phyloP scores from a whole-genome alignment of 2,797 vertebrate genomes.

The Poeciliopsis gracilis region DNA sequence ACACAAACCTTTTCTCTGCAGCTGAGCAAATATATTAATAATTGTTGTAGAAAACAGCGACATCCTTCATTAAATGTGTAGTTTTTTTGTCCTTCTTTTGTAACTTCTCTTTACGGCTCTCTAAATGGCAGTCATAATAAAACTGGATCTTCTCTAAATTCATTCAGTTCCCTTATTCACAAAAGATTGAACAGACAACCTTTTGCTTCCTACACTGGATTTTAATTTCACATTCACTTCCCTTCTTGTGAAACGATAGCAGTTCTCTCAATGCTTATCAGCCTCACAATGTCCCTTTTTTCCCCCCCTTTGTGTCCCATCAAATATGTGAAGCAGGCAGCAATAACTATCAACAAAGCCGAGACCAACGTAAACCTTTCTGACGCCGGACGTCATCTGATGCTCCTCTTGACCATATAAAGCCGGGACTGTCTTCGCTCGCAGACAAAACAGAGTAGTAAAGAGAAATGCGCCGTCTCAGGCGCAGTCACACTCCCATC shows the following conservation, averaged over 20 bases:
- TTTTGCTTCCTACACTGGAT: constrained; percentile 31
- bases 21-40: not conserved
- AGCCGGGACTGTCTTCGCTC: constrained; percentile 56
- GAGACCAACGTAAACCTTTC: constrained; percentile 58
- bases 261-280: constrained; percentile 32
- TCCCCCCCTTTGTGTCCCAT: not conserved
- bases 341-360: constrained; percentile 50
- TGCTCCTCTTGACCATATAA: constrained; percentile 75
- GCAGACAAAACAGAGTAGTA: constrained; percentile 42
- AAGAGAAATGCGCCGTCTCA: constrained; percentile 36
- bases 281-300: not conserved
- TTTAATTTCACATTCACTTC: constrained; percentile 64
- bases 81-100: not conserved
- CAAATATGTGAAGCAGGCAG: constrained; percentile 23
- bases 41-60: not conserved
- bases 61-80: not conserved
- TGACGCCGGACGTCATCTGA: constrained; percentile 42
- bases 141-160: constrained; percentile 13
- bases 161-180: constrained; percentile 42
- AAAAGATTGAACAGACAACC: constrained; percentile 38
- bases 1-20: not conserved
- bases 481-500: constrained; percentile 25
- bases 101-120: not conserved
- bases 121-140: constrained; percentile 33
- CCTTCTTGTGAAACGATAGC: constrained; percentile 49